Conservation (phyloP, 2,113 vertebrate genomes). For the Ictidomys tridecemlineatus region DNA sequence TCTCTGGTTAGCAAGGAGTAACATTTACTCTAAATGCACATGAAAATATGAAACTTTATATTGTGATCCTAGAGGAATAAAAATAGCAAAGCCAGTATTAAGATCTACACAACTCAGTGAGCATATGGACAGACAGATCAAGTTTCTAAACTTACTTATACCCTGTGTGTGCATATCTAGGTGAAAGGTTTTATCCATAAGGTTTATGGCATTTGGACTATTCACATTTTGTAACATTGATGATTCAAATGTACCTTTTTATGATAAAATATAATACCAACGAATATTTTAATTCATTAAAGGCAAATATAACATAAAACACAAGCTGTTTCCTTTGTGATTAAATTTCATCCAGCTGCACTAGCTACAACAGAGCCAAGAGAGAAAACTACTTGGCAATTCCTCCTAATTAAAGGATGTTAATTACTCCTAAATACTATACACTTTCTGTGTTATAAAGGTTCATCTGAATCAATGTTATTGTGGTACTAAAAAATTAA, state of each 20-base stretch:
- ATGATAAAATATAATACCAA: conserved; percentile 85
- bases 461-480: conserved; percentile 90
- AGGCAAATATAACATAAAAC: conserved; percentile 89
- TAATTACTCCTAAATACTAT: conserved; percentile 90
- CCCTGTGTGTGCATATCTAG: not conserved
- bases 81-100: conserved; percentile 63
- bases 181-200: conserved; percentile 41
- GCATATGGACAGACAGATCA: conserved; percentile 65
- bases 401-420: conserved; percentile 89
- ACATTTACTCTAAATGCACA: conserved; percentile 77
- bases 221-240: conserved; percentile 74
- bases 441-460: conserved; percentile 87
- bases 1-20: conserved; percentile 79
- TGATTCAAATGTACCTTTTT: conserved; percentile 80
- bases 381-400: conserved; percentile 89
- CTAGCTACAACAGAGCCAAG: conserved; percentile 88
- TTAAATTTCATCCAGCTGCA: conserved; percentile 90
- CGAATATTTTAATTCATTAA: conserved; percentile 88
- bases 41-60: conserved; percentile 77
- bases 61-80: conserved; percentile 61
- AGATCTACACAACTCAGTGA: conserved; percentile 49
- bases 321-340: conserved; percentile 90
- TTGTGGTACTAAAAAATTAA: conserved; percentile 88
- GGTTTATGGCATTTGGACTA: conserved; percentile 70
- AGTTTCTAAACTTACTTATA: conserved; percentile 54